phyloP scores from a whole-genome alignment of 1,140 invertebrate genomes.

The Chymomyza costata region DNA sequence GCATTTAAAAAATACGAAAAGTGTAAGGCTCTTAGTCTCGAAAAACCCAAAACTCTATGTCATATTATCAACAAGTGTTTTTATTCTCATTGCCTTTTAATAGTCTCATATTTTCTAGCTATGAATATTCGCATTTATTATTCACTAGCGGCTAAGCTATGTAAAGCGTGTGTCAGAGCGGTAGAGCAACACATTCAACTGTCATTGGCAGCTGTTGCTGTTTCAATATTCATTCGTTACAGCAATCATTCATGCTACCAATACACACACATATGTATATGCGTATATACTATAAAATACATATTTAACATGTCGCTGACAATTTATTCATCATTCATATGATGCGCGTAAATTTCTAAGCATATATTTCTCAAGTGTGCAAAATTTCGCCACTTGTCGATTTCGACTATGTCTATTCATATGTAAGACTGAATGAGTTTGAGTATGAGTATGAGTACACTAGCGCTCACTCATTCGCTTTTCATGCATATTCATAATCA shows the following conservation, averaged over 20 bases:
- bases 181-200: too few relatives aligned
- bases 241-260: constrained; percentile 62
- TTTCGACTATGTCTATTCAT: neutral
- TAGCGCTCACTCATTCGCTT: neutral
- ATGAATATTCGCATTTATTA: neutral
- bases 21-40: neutral
- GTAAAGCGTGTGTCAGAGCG: constrained; percentile 12
- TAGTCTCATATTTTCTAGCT: too few relatives aligned
- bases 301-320: too few relatives aligned
- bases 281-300: too few relatives aligned
- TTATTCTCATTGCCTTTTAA: constrained; percentile 60
- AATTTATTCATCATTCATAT: constrained; percentile 38
- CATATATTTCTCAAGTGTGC: too few relatives aligned
- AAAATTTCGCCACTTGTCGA: constrained; percentile 62
- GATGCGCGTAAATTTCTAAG: constrained; percentile 36
- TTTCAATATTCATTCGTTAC: constrained; percentile 67
- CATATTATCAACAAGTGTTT: constrained; percentile 56
- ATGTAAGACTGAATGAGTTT: too few relatives aligned
- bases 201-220: constrained; percentile 62
- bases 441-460: neutral
- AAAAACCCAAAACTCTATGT: neutral
- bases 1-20: neutral
- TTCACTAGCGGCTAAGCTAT: neutral
- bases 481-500: constrained; percentile 74
- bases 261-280: constrained; percentile 19